Base-by-base conservation (phyloP, 1,140 invertebrate genomes). In the Drosophila ogumai region DNA sequence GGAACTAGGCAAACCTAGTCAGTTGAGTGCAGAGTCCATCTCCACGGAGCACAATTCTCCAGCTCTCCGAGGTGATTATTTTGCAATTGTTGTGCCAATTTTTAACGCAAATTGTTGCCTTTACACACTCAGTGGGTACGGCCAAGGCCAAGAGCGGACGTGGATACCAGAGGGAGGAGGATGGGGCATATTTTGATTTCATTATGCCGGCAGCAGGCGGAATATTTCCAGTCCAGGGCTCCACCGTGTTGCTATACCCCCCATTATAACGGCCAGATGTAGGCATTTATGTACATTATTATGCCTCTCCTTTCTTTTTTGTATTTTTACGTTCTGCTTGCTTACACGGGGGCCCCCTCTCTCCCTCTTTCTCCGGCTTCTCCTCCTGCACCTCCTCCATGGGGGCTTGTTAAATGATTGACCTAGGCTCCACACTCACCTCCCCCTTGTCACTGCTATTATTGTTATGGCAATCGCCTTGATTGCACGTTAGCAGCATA, bases 51-150 rank as follows among this genome's bases (percentile, higher is more conserved):
- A 22, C 49, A 50, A 43, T 22, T 43, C 60, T 47, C 46, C 40
- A 76, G 59, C 46, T 90, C 85, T 90, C 86, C 49, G 61, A 81
- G 85, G 81, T 88, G 85, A 88, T 88, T 88, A 88, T 81, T 79
- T 81, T 75, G 63, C 85, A 75, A 66, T 81, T 90, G 69, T 84
- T 85, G 55, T 82, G 76, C 57, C 76, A 84, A 84, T 84, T 84
- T 79, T 69, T 72, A 72, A 56, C 44, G 49, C 50, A 75, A 74
- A 76, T 68, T 79, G 52, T 64, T 69, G 50, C 64, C 74, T 54
- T 61, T 43, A 61, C 46, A 64, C 41, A 41, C 59, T 22, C n/a
- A 52, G 59, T 9, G 7, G 9, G 22, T 41, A 25, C 5, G 17
- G 12, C 28, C 15, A 34, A 64, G 43, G 43, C 63, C 47, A 52